These are phyloP conservation scores for Fopius arisanus DNA, from an alignment of 1,140 invertebrate genomes.

Conservation along the genomic window DNA sequence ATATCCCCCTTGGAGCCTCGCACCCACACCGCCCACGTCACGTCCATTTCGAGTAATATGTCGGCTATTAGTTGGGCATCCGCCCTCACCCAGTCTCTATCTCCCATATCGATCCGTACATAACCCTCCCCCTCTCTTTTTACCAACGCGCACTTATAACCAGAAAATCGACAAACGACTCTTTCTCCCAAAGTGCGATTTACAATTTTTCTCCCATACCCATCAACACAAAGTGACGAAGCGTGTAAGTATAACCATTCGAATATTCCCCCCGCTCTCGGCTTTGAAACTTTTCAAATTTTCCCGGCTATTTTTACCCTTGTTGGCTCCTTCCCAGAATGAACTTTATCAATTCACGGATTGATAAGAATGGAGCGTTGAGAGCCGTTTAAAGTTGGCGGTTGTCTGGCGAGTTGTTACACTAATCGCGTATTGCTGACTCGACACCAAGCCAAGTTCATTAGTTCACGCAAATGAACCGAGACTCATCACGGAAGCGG, in stretches of 20 bases:
- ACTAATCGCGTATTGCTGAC: conserved; percentile 33
- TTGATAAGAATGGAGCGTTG: background rate
- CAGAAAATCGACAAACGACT: conserved; percentile 18
- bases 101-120: conserved; percentile 27
- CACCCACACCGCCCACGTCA: conserved; percentile 19
- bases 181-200: conserved; percentile 39
- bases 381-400: conserved; percentile 7
- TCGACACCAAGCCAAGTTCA: conserved; percentile 37
- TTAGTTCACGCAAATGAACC: conserved; percentile 46
- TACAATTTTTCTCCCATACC: conserved; percentile 24
- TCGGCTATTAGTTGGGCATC: conserved; percentile 49
- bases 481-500: conserved; percentile 27
- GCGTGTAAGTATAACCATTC: conserved; percentile 43
- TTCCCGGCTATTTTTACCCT: background rate
- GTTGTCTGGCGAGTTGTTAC: conserved; percentile 15
- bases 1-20: conserved; percentile 38
- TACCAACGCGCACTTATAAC: background rate
- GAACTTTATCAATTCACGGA: background rate
- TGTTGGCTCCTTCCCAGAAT: background rate
- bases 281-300: conserved; percentile 31
- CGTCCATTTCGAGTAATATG: conserved; percentile 49
- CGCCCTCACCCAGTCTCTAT: conserved; percentile 37
- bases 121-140: background rate
- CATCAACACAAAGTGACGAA: conserved; percentile 42
- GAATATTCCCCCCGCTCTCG: conserved; percentile 26